Evolutionary conservation across 2,797 vertebrate species (phyloP), one percentile per base, ranked within the genome.

Genomic region (Orestias chungarensis): DNA sequence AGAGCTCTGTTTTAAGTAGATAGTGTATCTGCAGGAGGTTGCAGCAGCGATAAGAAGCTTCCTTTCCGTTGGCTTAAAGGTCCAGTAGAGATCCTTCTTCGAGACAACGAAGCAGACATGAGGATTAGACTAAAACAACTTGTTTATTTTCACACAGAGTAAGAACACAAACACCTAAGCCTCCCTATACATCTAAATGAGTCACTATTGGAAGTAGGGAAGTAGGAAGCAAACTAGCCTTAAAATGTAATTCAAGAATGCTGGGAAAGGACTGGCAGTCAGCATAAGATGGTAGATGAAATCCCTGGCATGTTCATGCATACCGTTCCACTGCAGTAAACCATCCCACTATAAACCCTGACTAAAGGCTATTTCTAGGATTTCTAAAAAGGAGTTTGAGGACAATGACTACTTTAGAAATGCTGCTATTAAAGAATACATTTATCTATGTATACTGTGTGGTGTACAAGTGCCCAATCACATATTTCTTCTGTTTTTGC

Each of bases 241-340:
- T 50, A 62, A 65, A 78, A 82, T 75, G 66, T 80, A 81, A 89
- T 74, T 83, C 80, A 80, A 65, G 31, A 50, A 17, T 82, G 84
- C 77, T 78, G 73, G 75, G 82, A 86, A 85, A 74, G 68, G 38
- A 80, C 78, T 75, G 71, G 20, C 71, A 79, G 82, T 86, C 79
- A 78, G 55, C 70, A 42, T 72, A 74, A 73, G 67, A 78, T 15
- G 55, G 71, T 67, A 75, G 76, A 82, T 79, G 71, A 84, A 85
- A 74, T 79, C 76, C 61, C 71, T 74, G 74, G 68, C 68, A 66
- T 70, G 67, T 71, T 68, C 68, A 70, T 9, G 64, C 68, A 83
- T 74, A 71, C 59, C 71, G 86, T 80, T 80, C 73, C 69, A 73
- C 38, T 42, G 17, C 23, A 62, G 74, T 74, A 72, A 75, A 25